Evolutionary conservation across 2,888 invertebrate species (phyloP), one percentile per base, ranked within the genome.

Genomic region (Cloeon dipterum): DNA sequence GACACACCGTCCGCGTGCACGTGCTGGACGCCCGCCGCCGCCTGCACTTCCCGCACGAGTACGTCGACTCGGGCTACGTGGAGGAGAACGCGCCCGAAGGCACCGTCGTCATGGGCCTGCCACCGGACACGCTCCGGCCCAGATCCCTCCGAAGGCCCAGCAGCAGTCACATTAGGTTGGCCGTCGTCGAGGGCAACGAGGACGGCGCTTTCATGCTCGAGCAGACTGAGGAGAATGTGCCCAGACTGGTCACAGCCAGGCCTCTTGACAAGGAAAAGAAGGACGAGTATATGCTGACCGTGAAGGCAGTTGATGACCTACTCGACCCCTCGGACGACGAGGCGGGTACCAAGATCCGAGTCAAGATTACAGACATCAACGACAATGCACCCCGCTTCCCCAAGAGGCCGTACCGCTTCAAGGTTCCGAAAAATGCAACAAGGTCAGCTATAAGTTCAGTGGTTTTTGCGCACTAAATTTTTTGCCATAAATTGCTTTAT

Each of bases 361-460:
- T 93, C 26, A 67, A 68, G 16, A 68, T 94, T 19, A 60, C 72
- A 18, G 88, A 93, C 52, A 81, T 81, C 53, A 93, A 93, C 54
- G 93, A 93, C 56, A 91, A 93, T 54, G 71, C 76, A 42, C 93
- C 91, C 1, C 64, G 76, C 25, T 89, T 91, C 54, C 71, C 73
- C 26, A 69, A 75, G 44, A 66, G 68, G 40, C 64, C 76, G 34
- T 88, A 88, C 53, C 69, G 73, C 46, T 88, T 86, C 52, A 49
- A 53, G 19, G 52, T 29, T 16, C 29, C 29, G n/a, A n/a, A 16
- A n/a, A 29, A 29, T 29, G 29, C 29, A 29, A 29, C 29, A 7
- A 29, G 29, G 61, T n/a, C 48, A 52, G 5, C 49, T 53, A n/a
- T 8, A n/a, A n/a, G n/a, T n/a, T n/a, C n/a, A n/a, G n/a, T n/a